phyloP scores from a whole-genome alignment of 2,113 vertebrate genomes.

The Nanorana parkeri region DNA sequence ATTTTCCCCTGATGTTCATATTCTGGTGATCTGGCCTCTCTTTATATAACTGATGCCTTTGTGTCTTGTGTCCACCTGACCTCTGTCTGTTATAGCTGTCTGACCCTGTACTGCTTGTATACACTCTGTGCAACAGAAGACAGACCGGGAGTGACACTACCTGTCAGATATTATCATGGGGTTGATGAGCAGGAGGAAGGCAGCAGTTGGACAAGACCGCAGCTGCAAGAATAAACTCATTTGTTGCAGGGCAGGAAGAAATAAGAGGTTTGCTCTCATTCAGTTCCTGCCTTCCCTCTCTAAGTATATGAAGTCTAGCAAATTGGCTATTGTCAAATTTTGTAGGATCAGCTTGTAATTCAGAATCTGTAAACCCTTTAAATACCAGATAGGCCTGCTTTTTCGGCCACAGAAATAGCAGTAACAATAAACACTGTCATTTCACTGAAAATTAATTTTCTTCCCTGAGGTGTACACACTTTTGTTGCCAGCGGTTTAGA shows the following conservation, averaged over 20 bases:
- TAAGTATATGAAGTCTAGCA: not conserved
- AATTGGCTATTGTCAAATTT: slow-evolving; percentile 39
- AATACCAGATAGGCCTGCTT: not conserved
- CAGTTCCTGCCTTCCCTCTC: not conserved
- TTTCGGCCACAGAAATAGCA: not conserved
- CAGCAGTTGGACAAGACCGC: slow-evolving; percentile 42
- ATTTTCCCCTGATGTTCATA: no score
- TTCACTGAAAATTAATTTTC: not conserved
- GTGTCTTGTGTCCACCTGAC: slow-evolving; percentile 10
- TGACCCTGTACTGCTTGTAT: slow-evolving; percentile 36
- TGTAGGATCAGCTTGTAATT: not conserved
- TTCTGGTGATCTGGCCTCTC: slow-evolving; percentile 19
- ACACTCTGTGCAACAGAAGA: slow-evolving; percentile 24
- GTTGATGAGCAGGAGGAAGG: slow-evolving; percentile 33
- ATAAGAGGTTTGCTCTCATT: slow-evolving; percentile 26
- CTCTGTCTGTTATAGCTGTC: slow-evolving; percentile 41
- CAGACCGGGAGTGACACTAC: slow-evolving; percentile 48
- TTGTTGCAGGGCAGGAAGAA: slow-evolving; percentile 41
- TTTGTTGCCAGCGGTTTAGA: no score
- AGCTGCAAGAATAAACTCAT: slow-evolving; percentile 55
- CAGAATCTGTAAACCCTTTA: slow-evolving; percentile 7
- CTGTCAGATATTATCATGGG: slow-evolving; percentile 51
- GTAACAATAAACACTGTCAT: not conserved
- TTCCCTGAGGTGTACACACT: no score
- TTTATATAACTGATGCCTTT: slow-evolving; percentile 1